Percentiles rank a stretch among this genome's conserved stretches.
These are phyloP conservation scores for Gordius sp. DNA, from an alignment of 2,888 invertebrate species.

Conservation along the genomic window DNA sequence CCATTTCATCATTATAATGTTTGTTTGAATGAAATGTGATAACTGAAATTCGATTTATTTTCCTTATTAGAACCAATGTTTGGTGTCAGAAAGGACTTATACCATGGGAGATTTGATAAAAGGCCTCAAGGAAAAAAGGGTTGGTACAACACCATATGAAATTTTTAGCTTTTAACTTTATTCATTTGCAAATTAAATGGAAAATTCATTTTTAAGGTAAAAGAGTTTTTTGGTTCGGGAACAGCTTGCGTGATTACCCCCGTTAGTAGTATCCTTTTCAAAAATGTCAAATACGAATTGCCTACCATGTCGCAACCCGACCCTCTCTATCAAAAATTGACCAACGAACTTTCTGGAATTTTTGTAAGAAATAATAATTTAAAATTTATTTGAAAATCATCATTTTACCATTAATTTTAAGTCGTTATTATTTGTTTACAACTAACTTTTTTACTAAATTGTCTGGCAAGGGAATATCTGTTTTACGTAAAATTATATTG, in stretches of 20 bases:
- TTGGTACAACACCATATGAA: too few relatives aligned
- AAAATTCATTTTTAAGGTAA: constrained; percentile 40
- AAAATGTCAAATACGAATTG: constrained; percentile 34
- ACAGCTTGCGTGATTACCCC: constrained; percentile 86
- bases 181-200: background rate
- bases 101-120: constrained; percentile 55
- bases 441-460: too few relatives aligned
- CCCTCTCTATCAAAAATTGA: constrained; percentile 46
- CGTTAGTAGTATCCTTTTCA: constrained; percentile 53
- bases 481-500: too few relatives aligned
- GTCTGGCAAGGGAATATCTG: too few relatives aligned
- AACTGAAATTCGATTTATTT: too few relatives aligned
- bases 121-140: constrained; percentile 50
- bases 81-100: constrained; percentile 48
- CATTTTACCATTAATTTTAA: too few relatives aligned
- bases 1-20: too few relatives aligned
- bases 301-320: constrained; percentile 38
- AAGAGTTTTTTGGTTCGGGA: constrained; percentile 90
- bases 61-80: constrained; percentile 39
- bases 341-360: constrained; percentile 52
- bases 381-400: too few relatives aligned
- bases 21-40: constrained; percentile 13
- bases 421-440: too few relatives aligned
- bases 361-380: constrained; percentile 35
- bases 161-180: background rate